Evolutionary conservation across 2,797 vertebrate species (phyloP).

Genomic region (Fistularia commersonii): DNA sequence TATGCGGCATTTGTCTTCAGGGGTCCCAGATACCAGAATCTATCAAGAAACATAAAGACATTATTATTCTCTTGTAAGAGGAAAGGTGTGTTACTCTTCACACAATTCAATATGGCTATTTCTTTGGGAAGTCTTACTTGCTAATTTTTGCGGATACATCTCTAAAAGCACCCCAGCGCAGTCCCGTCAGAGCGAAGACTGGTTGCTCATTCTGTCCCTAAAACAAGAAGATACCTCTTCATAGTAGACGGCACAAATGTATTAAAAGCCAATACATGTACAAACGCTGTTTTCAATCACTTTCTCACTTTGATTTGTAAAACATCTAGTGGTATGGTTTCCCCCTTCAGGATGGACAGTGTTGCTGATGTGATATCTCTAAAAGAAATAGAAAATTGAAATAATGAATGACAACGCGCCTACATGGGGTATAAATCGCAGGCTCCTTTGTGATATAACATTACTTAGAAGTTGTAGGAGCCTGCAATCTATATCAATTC

Average conservation of each 20-base stretch:
- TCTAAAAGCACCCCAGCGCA: conserved; percentile 94
- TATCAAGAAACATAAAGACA: conserved; percentile 35
- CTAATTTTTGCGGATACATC: conserved; percentile 85
- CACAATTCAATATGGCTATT: too few species aligned
- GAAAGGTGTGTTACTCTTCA: too few species aligned
- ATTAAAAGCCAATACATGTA: too few species aligned
- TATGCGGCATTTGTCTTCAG: conserved; percentile 92
- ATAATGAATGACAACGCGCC: too few species aligned
- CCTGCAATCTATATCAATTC: too few species aligned
- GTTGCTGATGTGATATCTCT: conserved; percentile 90
- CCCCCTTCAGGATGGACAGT: conserved; percentile 90
- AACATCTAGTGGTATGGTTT: conserved; percentile 90
- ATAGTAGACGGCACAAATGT: neutral
- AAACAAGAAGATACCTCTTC: neutral
- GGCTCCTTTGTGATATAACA: too few species aligned
- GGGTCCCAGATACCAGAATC: conserved; percentile 97
- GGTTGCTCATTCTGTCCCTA: conserved; percentile 93
- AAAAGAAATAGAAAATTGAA: too few species aligned
- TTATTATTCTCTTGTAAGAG: neutral
- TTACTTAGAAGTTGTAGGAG: too few species aligned
- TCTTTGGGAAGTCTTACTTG: conserved; percentile 87
- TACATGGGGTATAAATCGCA: too few species aligned
- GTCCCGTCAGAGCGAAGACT: conserved; percentile 86
- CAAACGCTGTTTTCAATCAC: too few species aligned
- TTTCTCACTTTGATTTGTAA: conserved; percentile 90